Evolutionary conservation across 2,797 vertebrate genomes (phyloP).

Genomic region (Vespertilio murinus): DNA sequence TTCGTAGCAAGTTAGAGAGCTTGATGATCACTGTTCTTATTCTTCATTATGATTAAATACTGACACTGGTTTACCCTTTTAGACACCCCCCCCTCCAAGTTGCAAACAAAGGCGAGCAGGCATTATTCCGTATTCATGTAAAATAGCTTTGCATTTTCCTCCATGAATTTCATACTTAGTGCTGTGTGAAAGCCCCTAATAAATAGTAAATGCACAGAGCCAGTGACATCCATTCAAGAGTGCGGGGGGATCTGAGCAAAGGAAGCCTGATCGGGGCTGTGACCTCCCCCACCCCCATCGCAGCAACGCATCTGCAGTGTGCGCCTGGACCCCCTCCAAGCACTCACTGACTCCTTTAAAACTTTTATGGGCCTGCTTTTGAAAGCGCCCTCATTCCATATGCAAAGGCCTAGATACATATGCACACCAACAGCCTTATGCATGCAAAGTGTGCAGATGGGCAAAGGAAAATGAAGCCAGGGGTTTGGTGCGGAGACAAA

Average conservation of each 20-base stretch:
- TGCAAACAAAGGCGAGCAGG: constrained; percentile 17
- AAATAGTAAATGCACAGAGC: not conserved
- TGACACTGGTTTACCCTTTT: constrained; percentile 40
- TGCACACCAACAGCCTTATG: not conserved
- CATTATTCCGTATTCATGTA: constrained; percentile 14
- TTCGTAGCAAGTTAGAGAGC: not conserved
- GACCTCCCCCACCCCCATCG: not conserved
- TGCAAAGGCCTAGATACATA: constrained; percentile 42
- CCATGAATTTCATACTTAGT: not conserved
- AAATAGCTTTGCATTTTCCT: not conserved
- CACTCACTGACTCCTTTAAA: not conserved
- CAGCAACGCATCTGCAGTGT: constrained; percentile 21
- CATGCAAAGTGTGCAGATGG: constrained; percentile 62
- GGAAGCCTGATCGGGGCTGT: not conserved
- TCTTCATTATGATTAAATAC: constrained; percentile 11
- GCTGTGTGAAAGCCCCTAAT: not conserved
- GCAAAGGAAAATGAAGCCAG: constrained; percentile 12
- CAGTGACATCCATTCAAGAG: not conserved
- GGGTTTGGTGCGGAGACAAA: constrained; percentile 1
- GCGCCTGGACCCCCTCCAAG: constrained; percentile 33
- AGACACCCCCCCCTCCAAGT: not conserved
- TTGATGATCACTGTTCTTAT: not conserved
- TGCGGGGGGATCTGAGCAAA: not conserved
- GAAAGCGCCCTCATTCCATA: constrained; percentile 52
- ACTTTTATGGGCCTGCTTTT: not conserved